Evolutionary conservation across 2,888 invertebrate genomes (phyloP).

Genomic region (Lithodes maja): DNA sequence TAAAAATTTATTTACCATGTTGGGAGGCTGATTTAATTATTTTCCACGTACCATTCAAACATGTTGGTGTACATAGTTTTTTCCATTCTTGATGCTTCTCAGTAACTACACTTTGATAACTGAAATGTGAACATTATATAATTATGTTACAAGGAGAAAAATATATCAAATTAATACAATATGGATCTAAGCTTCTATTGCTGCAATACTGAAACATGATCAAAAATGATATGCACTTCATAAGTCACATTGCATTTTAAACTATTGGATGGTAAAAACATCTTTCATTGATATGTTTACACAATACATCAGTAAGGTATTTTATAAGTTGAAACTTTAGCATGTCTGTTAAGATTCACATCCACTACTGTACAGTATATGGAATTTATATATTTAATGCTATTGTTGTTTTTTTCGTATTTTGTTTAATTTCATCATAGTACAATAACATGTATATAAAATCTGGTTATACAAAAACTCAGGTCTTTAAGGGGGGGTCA

Average conservation of each 20-base stretch:
- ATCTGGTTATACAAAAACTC: conserved; percentile 42
- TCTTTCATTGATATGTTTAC: conserved; percentile 10
- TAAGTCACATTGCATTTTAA: conserved; percentile 49
- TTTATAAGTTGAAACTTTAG: not conserved
- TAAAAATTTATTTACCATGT: no score
- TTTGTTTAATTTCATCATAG: not conserved
- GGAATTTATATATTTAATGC: conserved; percentile 9
- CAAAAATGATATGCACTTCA: conserved; percentile 45
- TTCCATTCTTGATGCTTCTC: no score
- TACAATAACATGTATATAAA: conserved; percentile 35
- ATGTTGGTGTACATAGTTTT: no score
- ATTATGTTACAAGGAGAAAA: no score
- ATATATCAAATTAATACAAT: not conserved
- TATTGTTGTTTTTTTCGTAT: conserved; percentile 8
- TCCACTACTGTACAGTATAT: not conserved
- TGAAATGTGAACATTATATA: no score
- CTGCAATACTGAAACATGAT: conserved; percentile 1
- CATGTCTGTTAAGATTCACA: not conserved
- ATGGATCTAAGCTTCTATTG: conserved; percentile 10
- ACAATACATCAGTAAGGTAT: conserved; percentile 11
- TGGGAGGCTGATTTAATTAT: no score
- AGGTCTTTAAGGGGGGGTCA: not conserved
- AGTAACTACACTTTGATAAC: no score
- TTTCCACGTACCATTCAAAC: no score
- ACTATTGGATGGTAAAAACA: conserved; percentile 29